These are phyloP conservation scores for Charaxes varanes DNA, from an alignment of 1,140 invertebrate species.

Conservation along the genomic window DNA sequence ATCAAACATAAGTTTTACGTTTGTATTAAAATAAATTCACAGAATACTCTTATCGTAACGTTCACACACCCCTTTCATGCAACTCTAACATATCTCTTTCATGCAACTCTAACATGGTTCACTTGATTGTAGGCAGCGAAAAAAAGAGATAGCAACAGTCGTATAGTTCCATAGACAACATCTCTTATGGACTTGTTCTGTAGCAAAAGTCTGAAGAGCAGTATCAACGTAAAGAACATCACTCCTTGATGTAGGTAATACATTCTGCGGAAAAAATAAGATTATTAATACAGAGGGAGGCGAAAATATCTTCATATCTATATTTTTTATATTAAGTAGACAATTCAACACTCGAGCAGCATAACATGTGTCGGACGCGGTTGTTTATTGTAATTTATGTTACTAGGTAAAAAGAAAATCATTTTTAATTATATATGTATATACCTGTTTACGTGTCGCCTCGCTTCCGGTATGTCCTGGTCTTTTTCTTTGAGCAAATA, in stretches of 20 bases:
- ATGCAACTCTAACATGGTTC: slow-evolving; percentile 11
- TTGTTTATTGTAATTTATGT: too few species aligned
- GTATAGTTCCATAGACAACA: slow-evolving; percentile 32
- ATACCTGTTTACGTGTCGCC: slow-evolving; percentile 47
- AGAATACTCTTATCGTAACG: not conserved
- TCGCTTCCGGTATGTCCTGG: slow-evolving; percentile 50
- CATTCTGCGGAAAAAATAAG: slow-evolving; percentile 36
- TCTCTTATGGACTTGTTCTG: slow-evolving; percentile 33
- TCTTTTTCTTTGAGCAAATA: slow-evolving; percentile 71
- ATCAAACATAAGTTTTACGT: not conserved
- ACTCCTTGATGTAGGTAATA: slow-evolving; percentile 42
- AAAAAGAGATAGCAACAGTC: slow-evolving; percentile 28
- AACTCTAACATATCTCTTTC: slow-evolving; percentile 2
- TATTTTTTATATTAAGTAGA: too few species aligned
- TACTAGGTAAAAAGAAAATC: too few species aligned
- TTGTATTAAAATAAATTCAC: too few species aligned
- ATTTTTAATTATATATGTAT: too few species aligned
- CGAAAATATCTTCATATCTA: slow-evolving; percentile 1
- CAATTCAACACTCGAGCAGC: too few species aligned
- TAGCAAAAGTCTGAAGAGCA: slow-evolving; percentile 35
- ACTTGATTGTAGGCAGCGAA: slow-evolving; percentile 24
- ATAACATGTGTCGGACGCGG: too few species aligned
- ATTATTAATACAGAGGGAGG: not conserved
- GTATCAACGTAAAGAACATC: slow-evolving; percentile 25
- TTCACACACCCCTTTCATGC: slow-evolving; percentile 3